phyloP scores from a whole-genome alignment of 2,888 invertebrate genomes.

The Ametastegia equiseti region DNA sequence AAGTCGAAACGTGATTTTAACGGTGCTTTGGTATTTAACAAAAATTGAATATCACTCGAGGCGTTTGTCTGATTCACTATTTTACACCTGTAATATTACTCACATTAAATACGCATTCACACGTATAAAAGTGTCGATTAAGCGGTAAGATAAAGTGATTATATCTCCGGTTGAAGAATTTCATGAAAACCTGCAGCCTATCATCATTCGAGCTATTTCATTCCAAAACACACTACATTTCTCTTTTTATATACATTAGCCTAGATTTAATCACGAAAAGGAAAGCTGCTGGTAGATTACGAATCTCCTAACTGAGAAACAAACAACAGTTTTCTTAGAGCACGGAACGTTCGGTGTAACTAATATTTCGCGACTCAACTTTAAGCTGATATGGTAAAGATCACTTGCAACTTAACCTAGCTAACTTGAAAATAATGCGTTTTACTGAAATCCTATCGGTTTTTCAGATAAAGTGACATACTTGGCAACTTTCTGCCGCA shows the following conservation, averaged over 20 bases:
- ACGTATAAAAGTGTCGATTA: not conserved
- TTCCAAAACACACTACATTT: not conserved
- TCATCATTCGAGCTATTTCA: not conserved
- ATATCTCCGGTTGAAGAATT: not conserved
- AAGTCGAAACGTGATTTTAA: not conserved
- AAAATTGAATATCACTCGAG: not conserved
- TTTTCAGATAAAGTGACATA: not conserved
- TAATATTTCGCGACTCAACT: not conserved
- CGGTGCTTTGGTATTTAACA: not conserved
- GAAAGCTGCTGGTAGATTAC: not conserved
- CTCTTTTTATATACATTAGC: not conserved
- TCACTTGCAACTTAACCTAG: too few species aligned
- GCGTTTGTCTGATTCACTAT: not conserved
- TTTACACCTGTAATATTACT: too few species aligned
- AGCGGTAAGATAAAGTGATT: not conserved
- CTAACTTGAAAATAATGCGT: too few species aligned
- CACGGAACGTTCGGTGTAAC: not conserved
- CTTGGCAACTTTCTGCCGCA: too few species aligned
- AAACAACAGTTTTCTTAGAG: not conserved
- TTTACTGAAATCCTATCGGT: not conserved
- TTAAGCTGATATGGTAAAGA: not conserved
- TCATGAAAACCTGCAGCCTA: not conserved
- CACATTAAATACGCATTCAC: not conserved
- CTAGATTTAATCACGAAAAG: not conserved
- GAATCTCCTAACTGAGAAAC: not conserved